Base-by-base conservation (phyloP, 2,888 invertebrate species). In the Hartigia nigra region DNA sequence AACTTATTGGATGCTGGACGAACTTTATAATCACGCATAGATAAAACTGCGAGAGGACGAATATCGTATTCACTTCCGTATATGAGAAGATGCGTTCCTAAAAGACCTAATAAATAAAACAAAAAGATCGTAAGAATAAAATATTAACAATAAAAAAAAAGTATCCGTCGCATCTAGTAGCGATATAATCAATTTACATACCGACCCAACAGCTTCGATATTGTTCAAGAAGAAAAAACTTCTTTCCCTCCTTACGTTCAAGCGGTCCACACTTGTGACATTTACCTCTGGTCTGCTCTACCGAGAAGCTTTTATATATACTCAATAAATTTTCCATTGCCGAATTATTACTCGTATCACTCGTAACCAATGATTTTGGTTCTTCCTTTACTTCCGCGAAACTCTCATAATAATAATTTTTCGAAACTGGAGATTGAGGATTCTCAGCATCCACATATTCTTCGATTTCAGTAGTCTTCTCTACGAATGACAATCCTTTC, bases 11-110 rank as follows among this genome's bases (percentile, higher is more conserved):
- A 87, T 0, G 91, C 89, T 9, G 90, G 82, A n/a, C 91, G 87
- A 4, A 88, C 88, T 79, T 84, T 88, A 78, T 90, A 91, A 34
- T 88, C 90, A 2, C 85, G 87, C n/a, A 92, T 86, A 1, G 88
- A 81, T 11, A 87, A 78, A 4, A 91, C 85, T 12, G 82, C 83
- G 31, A 83, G 82, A 0, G 91, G 90, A 11, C 87, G 87, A 69
- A 75, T 86, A 14, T 90, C 89, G 32, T 87, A 87, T 72, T 90
- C 89, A 78, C 78, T 90, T 9, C 86, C 86, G 74, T 90, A 91
- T 1, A 91, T 84, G 4, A 91, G 83, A 14, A 92, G 77, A 80
- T 91, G 88, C 4, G 84, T 84, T 31, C 88, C 90, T 3, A 91
- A 83, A 55, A 91, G 78, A 76, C 88, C 89, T 87, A 76, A 55